Evolutionary conservation across 2,797 vertebrate species (phyloP).

Genomic region (Synanceia verrucosa): DNA sequence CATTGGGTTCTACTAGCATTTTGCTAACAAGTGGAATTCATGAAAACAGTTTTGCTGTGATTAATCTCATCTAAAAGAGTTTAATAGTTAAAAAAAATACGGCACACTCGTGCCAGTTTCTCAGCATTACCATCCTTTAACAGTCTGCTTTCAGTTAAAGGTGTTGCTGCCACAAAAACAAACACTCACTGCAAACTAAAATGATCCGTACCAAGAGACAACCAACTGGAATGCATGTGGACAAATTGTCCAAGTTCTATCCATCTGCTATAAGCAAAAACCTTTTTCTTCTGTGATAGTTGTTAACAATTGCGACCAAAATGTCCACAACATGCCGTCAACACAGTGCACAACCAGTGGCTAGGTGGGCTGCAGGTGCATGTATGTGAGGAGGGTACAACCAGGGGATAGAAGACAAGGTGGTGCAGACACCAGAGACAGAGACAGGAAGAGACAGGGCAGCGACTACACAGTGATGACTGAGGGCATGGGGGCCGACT

Average conservation of each 20-base stretch:
- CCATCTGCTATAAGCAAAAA: neutral
- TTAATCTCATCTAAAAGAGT: conserved; percentile 5
- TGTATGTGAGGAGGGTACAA: conserved; percentile 15
- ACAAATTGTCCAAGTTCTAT: conserved; percentile 2
- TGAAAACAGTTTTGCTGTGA: neutral
- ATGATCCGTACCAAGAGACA: neutral
- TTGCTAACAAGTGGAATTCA: conserved; percentile 8
- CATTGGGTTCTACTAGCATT: neutral
- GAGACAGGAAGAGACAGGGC: conserved; percentile 40
- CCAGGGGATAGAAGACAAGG: conserved; percentile 36
- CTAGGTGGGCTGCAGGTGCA: conserved; percentile 13
- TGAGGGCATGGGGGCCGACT: conserved; percentile 4
- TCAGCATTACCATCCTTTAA: no score
- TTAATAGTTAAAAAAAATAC: no score
- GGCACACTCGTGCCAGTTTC: no score
- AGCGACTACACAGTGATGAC: conserved; percentile 46
- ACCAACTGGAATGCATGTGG: neutral
- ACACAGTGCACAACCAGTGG: neutral
- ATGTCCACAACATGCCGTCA: neutral
- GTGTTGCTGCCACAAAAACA: neutral
- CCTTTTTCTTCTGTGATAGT: neutral
- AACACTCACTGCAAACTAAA: conserved; percentile 4
- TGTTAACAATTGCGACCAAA: no score
- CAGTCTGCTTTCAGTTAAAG: neutral
- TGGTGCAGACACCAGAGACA: conserved; percentile 36